Conservation (phyloP, 2,113 vertebrate species). For the Corythornis cristatus region DNA sequence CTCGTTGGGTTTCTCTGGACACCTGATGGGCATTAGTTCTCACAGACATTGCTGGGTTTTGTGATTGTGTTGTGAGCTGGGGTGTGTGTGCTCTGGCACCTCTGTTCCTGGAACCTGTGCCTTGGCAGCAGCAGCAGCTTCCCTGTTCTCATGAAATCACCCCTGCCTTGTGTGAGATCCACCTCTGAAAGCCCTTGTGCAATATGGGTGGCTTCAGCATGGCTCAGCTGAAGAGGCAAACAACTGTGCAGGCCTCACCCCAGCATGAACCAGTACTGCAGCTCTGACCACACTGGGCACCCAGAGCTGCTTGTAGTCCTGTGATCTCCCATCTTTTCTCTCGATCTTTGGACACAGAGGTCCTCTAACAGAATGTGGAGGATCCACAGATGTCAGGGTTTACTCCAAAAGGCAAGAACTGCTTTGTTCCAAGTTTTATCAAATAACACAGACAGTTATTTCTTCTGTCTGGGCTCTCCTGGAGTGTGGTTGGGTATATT, state of each 20-base stretch:
- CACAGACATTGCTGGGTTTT: neutral
- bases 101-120: conserved; percentile 7
- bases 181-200: neutral
- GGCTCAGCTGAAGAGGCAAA: neutral
- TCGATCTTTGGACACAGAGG: neutral
- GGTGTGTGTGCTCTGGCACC: neutral
- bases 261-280: neutral
- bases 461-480: neutral
- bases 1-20: neutral
- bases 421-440: neutral
- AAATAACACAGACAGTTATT: neutral
- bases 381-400: neutral
- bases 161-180: neutral
- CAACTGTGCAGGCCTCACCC: neutral
- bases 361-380: neutral
- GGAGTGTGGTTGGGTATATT: neutral
- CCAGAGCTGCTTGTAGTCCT: neutral
- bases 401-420: neutral
- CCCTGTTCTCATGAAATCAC: neutral
- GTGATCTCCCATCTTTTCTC: neutral
- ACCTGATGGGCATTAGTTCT: neutral
- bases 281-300: neutral
- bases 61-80: neutral
- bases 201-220: neutral
- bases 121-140: neutral